Conservation (phyloP, 2,888 invertebrate species). For the Argyra leucocephala region DNA sequence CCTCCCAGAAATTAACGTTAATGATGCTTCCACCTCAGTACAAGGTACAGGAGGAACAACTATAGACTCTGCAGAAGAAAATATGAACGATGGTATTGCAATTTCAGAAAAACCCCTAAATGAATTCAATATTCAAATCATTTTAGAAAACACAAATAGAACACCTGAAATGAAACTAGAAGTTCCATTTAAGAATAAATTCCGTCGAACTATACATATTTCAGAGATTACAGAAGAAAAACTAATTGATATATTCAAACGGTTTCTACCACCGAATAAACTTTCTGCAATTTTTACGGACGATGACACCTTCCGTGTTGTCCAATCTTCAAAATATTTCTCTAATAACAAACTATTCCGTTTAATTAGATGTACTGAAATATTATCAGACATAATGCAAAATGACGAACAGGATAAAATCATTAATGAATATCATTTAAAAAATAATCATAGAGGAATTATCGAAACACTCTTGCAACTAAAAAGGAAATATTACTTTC, state of each 20-base stretch:
- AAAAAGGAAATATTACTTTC: constrained; percentile 18
- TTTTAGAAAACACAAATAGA: constrained; percentile 18
- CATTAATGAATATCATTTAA: constrained; percentile 21
- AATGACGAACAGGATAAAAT: constrained; percentile 23
- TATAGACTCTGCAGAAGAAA: constrained; percentile 19
- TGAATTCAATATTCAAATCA: constrained; percentile 21
- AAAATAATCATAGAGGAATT: constrained; percentile 23
- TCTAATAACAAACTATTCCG: constrained; percentile 15
- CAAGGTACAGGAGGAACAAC: not conserved
- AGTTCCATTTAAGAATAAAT: constrained; percentile 15
- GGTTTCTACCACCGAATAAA: constrained; percentile 18
- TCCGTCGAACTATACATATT: constrained; percentile 13
- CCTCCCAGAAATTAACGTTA: not conserved
- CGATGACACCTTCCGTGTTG: constrained; percentile 14
- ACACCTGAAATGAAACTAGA: constrained; percentile 8
- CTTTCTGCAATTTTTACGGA: constrained; percentile 18
- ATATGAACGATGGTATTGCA: constrained; percentile 16
- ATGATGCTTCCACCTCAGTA: not conserved
- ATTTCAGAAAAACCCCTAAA: constrained; percentile 23
- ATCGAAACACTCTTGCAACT: constrained; percentile 20
- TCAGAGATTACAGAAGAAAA: constrained; percentile 12
- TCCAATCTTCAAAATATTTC: constrained; percentile 13
- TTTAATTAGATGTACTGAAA: constrained; percentile 20
- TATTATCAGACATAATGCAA: constrained; percentile 20
- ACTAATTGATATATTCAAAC: constrained; percentile 19